These are phyloP conservation scores for Portevinia maculata DNA, from an alignment of 2,888 invertebrate species.

Conservation along the genomic window DNA sequence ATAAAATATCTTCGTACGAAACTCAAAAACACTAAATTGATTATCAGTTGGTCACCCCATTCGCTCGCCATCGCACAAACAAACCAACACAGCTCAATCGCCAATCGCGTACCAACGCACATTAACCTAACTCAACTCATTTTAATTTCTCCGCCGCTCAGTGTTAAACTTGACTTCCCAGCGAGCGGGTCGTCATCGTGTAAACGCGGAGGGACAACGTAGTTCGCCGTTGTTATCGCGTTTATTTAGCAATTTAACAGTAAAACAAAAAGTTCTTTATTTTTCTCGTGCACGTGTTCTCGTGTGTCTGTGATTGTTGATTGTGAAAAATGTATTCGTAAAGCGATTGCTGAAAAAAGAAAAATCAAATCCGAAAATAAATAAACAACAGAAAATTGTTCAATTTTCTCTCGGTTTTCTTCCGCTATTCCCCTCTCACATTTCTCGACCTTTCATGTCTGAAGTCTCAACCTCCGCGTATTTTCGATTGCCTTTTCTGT, in stretches of 20 bases:
- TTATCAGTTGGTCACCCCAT: no score
- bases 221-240: constrained; percentile 39
- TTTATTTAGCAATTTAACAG: constrained; percentile 26
- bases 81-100: no score
- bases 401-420: neutral
- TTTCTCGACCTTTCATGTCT: neutral
- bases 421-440: neutral
- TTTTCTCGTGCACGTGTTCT: neutral
- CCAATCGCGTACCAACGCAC: neutral
- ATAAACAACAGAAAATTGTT: constrained; percentile 17
- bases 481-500: neutral
- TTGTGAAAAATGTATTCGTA: neutral
- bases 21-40: no score
- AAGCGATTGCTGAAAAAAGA: no score
- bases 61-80: no score
- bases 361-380: constrained; percentile 1
- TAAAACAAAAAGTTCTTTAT: constrained; percentile 2
- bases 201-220: constrained; percentile 19
- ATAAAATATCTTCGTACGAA: no score
- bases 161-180: constrained; percentile 48
- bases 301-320: neutral
- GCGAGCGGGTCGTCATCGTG: constrained; percentile 41
- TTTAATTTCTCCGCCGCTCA: constrained; percentile 2
- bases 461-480: constrained; percentile 1
- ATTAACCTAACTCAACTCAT: neutral